phyloP scores from a whole-genome alignment of 2,113 vertebrate genomes.

The Platycercus adscitus region DNA sequence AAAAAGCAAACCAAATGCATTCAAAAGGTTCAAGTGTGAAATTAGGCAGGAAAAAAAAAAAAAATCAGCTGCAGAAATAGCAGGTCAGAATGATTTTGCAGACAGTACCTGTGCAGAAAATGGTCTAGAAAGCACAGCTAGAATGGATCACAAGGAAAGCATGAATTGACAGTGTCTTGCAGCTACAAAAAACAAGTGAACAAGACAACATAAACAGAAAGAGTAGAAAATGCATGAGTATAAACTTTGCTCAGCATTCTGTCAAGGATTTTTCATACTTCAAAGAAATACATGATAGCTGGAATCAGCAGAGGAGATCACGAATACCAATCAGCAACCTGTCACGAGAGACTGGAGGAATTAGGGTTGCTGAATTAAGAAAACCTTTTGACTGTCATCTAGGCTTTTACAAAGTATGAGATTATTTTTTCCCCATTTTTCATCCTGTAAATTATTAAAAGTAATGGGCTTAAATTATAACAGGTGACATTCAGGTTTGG shows the following conservation, averaged over 20 bases:
- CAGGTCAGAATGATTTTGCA: neutral
- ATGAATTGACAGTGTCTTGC: neutral
- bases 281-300: neutral
- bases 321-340: neutral
- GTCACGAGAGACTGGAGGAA: neutral
- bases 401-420: neutral
- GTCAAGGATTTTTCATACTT: neutral
- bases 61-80: neutral
- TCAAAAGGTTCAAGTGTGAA: neutral
- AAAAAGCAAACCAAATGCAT: neutral
- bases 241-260: neutral
- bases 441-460: neutral
- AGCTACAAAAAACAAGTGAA: neutral
- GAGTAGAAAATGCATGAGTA: neutral
- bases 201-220: neutral
- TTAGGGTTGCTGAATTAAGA: neutral
- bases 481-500: neutral
- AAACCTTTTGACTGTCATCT: neutral
- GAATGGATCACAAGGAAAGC: neutral
- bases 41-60: neutral
- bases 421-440: neutral
- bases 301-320: neutral
- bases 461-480: neutral
- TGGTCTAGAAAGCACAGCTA: neutral
- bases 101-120: neutral